Conservation (phyloP, 2,113 vertebrate species). For the Vulpes lagopus region DNA sequence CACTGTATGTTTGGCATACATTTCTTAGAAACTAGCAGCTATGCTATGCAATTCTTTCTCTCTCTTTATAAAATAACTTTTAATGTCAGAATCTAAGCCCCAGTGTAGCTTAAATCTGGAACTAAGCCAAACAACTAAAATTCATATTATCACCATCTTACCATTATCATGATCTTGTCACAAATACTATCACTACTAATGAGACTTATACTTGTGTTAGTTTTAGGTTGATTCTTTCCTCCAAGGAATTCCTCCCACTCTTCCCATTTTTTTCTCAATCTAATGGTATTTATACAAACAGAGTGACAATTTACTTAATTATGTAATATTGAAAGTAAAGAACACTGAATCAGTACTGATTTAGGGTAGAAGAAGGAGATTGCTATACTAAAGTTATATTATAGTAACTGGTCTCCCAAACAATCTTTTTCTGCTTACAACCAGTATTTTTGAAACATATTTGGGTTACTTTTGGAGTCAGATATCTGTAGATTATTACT, state of each 20-base stretch:
- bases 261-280: background rate
- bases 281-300: constrained; percentile 36
- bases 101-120: background rate
- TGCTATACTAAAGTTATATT: too few relatives aligned
- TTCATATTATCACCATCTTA: background rate
- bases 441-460: too few relatives aligned
- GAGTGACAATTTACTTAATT: constrained; percentile 26
- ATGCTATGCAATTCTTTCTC: background rate
- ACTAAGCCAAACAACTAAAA: background rate
- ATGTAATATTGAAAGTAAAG: constrained; percentile 29
- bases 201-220: constrained; percentile 1
- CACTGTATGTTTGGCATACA: background rate
- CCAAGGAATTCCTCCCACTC: background rate
- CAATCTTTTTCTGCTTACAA: too few relatives aligned
- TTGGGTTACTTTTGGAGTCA: too few relatives aligned
- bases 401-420: too few relatives aligned
- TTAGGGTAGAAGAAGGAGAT: too few relatives aligned
- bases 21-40: constrained; percentile 22
- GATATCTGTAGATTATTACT: too few relatives aligned
- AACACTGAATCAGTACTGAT: background rate
- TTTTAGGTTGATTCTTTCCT: constrained; percentile 39
- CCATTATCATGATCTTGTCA: constrained; percentile 24
- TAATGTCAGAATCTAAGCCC: background rate
- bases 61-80: background rate
- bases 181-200: constrained; percentile 55